These are phyloP conservation scores for Phyllotreta cruciferae DNA, from an alignment of 2,888 invertebrate species.

Conservation along the genomic window DNA sequence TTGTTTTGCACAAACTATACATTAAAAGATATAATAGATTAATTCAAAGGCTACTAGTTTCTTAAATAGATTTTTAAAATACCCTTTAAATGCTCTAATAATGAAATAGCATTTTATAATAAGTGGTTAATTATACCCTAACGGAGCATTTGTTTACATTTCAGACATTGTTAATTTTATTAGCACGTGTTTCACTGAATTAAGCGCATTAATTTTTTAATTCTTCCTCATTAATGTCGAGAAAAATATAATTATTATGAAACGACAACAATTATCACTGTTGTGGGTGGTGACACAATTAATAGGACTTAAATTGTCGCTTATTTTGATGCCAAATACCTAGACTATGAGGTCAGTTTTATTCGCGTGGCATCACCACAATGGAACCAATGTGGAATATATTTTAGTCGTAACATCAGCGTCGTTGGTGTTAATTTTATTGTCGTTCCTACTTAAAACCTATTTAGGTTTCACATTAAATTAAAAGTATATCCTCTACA, in stretches of 20 bases:
- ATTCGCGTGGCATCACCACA: constrained; percentile 46
- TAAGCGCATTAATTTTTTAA: constrained; percentile 6
- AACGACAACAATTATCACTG: constrained; percentile 29
- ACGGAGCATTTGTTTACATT: background rate
- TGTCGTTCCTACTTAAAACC: constrained; percentile 3
- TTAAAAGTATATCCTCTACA: no score
- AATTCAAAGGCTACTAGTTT: no score
- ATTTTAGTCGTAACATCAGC: constrained; percentile 31
- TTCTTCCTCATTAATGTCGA: constrained; percentile 17
- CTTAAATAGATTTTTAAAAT: no score
- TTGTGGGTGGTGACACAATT: constrained; percentile 43
- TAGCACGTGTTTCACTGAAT: background rate
- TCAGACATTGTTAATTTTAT: background rate
- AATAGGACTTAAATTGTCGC: constrained; percentile 43
- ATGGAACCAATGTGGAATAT: constrained; percentile 29
- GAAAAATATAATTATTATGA: constrained; percentile 31
- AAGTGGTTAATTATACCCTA: no score
- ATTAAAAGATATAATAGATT: no score
- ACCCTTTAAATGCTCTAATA: no score
- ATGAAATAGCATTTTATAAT: no score
- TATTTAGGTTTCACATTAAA: no score
- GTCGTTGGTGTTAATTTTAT: constrained; percentile 29
- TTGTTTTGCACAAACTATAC: no score
- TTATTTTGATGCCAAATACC: constrained; percentile 53
- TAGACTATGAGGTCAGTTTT: constrained; percentile 56